A percentile compares a stretch with the other conserved stretches of the same genome.
These are phyloP conservation scores for Myotis davidii DNA, from an alignment of 2,113 vertebrate genomes.

Conservation along the genomic window DNA sequence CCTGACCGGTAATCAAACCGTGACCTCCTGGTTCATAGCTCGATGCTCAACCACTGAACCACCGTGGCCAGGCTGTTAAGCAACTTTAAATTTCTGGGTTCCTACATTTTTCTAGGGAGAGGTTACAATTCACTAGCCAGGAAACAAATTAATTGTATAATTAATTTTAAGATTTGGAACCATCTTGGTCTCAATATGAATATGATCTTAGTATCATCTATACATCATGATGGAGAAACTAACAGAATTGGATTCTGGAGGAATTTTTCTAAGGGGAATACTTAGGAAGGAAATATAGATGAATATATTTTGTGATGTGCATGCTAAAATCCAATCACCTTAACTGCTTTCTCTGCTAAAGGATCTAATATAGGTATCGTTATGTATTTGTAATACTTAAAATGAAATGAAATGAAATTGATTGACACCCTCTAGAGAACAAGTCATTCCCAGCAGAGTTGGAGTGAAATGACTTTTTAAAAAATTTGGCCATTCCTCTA, in stretches of 20 bases:
- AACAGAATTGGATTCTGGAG: background rate
- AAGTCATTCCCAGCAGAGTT: constrained; percentile 73
- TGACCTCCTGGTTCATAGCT: too few relatives aligned
- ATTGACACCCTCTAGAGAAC: constrained; percentile 62
- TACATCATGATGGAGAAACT: background rate
- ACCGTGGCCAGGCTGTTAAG: background rate
- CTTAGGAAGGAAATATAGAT: background rate
- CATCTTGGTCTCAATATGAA: background rate
- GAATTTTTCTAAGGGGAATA: constrained; percentile 21
- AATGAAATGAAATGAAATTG: constrained; percentile 54
- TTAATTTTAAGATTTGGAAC: background rate
- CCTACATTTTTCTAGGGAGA: constrained; percentile 37
- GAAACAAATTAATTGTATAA: background rate
- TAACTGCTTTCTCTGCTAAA: constrained; percentile 39
- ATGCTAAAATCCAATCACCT: background rate
- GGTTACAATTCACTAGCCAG: background rate
- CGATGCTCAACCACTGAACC: too few relatives aligned
- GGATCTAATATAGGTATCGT: background rate
- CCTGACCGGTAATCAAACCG: too few relatives aligned
- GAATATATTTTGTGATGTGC: background rate
- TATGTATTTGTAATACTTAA: constrained; percentile 54
- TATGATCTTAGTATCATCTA: background rate
- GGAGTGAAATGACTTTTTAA: constrained; percentile 54
- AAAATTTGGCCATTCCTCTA: constrained; percentile 69
- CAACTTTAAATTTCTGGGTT: background rate